phyloP scores from a whole-genome alignment of 2,888 invertebrate species.

The Himalopsyche anomala region DNA sequence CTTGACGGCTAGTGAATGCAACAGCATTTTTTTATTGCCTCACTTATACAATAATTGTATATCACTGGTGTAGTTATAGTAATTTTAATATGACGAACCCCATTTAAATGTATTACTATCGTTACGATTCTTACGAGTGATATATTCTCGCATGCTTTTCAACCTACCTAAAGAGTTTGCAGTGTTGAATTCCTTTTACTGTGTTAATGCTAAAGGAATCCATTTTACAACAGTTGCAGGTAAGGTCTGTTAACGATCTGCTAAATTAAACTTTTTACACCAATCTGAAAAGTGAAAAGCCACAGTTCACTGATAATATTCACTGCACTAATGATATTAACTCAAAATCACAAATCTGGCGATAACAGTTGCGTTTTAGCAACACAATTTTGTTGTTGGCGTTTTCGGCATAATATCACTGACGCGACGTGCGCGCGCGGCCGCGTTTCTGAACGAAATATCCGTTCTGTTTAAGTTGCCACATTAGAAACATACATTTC shows the following conservation, averaged over 20 bases:
- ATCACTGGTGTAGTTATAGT: too few relatives aligned
- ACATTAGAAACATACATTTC: background rate
- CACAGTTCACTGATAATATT: slow-evolving; percentile 1
- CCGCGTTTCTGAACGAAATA: slow-evolving; percentile 32
- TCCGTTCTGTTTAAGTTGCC: background rate
- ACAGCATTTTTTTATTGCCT: slow-evolving; percentile 34
- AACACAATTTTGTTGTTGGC: slow-evolving; percentile 40
- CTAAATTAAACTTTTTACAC: slow-evolving; percentile 12
- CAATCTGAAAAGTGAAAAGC: background rate
- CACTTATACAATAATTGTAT: background rate
- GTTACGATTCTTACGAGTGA: background rate
- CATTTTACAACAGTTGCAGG: slow-evolving; percentile 48
- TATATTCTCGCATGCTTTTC: background rate
- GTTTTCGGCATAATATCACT: slow-evolving; percentile 39
- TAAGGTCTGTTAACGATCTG: slow-evolving; percentile 12
- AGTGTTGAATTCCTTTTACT: slow-evolving; percentile 44
- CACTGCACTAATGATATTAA: slow-evolving; percentile 3
- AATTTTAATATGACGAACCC: background rate
- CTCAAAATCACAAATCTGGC: background rate
- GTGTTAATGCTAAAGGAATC: slow-evolving; percentile 50
- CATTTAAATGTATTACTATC: background rate
- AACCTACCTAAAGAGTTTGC: slow-evolving; percentile 55
- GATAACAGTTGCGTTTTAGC: background rate
- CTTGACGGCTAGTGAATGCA: slow-evolving; percentile 23
- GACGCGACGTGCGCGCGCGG: slow-evolving; percentile 28